Evolutionary conservation across 2,888 invertebrate species (phyloP), one percentile per base, ranked within the genome.

Genomic region (Drosophila nigricruria): DNA sequence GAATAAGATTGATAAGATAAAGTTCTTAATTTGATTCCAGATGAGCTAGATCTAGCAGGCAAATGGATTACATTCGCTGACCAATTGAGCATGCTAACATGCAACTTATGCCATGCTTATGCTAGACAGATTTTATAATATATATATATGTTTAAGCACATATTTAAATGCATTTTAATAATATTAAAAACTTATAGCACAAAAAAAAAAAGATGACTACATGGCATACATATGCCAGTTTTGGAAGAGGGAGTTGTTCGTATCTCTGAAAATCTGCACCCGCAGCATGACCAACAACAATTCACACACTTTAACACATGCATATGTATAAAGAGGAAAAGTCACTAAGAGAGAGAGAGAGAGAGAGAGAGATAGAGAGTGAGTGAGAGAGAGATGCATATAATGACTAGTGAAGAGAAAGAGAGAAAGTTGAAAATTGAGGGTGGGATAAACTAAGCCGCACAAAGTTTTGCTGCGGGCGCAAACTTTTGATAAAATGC

Each of bases 271-370:
- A 58, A 58, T 58, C 58, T 47, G 47, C 25, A 36, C 79, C 77
- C 77, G 64, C 77, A 78, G 82, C 79, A 81, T 81, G 77, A 78
- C 77, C 77, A 43, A 43, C 57, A 43, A 12, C 47, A 49, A 42
- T 32, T 57, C 57, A 43, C 57, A 57, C 32, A 57, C 32, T 32
- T 57, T n/a, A n/a, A 25, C 27, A 12, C 23, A 54, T 38, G 27
- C 16, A 40, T 42, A 27, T 40, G 63, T 16, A 27, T 49, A 12
- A 18, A n/a, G 18, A 30, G 47, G 20, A 30, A 32, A 49, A 30
- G 18, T 32, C 30, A 14, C 20, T 20, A 30, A 20, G 4, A 56
- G 4, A 42, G 30, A 64, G 42, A 43, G 18, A 66, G 32, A 12
- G 27, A 25, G 65, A 12, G 34, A 40, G 47, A 38, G 47, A 47